These are phyloP conservation scores for Cotesia glomerata DNA, from an alignment of 1,140 invertebrate species.

Conservation along the genomic window DNA sequence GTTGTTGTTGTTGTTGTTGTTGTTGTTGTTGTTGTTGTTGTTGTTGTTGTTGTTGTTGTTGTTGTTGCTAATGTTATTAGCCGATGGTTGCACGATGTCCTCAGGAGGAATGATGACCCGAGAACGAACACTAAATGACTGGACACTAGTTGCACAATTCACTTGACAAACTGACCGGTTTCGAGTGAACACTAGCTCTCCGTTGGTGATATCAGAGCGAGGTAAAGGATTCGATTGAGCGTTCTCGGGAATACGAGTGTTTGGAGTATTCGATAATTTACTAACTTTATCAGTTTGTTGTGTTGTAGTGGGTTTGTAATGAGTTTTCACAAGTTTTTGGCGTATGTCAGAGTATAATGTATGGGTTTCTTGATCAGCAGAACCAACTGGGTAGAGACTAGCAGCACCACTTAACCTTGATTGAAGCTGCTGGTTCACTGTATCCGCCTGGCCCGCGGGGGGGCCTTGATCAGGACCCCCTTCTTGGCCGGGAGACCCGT, in stretches of 20 bases:
- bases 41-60: background rate
- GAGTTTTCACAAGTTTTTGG: background rate
- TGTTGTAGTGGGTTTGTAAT: background rate
- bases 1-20: constrained; percentile 11
- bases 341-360: too few relatives aligned
- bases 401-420: constrained; percentile 9
- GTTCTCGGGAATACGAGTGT: background rate
- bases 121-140: constrained; percentile 10
- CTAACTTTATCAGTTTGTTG: background rate
- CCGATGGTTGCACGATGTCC: constrained; percentile 10
- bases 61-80: background rate
- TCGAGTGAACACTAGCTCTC: background rate
- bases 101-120: constrained; percentile 24
- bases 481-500: constrained; percentile 37
- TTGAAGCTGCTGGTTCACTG: constrained; percentile 33
- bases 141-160: constrained; percentile 7
- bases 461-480: constrained; percentile 49
- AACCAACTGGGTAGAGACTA: background rate
- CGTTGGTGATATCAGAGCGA: background rate
- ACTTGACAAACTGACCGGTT: background rate
- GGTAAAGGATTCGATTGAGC: background rate
- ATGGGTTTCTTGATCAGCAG: background rate
- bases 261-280: background rate
- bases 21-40: background rate
- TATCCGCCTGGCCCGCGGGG: constrained; percentile 47